A percentile compares a stretch with the other conserved stretches of the same genome.
Conservation (phyloP, 2,113 vertebrate species). For the Cottus gobio region DNA sequence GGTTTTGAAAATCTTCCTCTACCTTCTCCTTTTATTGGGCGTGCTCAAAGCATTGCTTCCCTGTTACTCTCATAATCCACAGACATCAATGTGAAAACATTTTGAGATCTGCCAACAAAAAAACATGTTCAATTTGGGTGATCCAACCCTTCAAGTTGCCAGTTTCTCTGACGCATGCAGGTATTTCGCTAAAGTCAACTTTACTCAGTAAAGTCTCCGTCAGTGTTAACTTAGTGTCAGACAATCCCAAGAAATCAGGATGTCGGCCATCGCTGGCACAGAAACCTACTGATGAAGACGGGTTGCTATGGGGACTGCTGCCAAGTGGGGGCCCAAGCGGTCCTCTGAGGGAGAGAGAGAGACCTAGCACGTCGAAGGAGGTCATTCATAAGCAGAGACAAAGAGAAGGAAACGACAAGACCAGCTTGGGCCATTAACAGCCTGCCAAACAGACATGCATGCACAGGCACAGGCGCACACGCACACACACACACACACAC, state of each 20-base stretch:
- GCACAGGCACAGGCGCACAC: constrained; percentile 17
- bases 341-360: constrained; percentile 60
- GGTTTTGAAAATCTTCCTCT: not conserved
- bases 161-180: constrained; percentile 3
- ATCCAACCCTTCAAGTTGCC: not conserved
- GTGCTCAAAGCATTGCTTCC: not conserved
- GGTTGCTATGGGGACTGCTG: constrained; percentile 77
- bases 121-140: not conserved
- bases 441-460: constrained; percentile 66
- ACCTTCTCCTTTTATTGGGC: not conserved
- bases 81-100: not conserved
- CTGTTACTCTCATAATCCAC: not conserved
- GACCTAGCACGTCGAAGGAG: constrained; percentile 66
- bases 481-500: constrained; percentile 2
- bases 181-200: constrained; percentile 31
- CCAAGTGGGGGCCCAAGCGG: constrained; percentile 67
- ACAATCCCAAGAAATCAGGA: constrained; percentile 69
- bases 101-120: not conserved
- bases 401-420: constrained; percentile 79
- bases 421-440: constrained; percentile 73
- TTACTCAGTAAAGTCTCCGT: constrained; percentile 39
- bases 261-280: constrained; percentile 67
- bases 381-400: constrained; percentile 81
- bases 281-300: constrained; percentile 69
- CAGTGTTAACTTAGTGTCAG: constrained; percentile 65